Base-by-base conservation (phyloP, 2,113 vertebrate species). In the Lonchura striata region DNA sequence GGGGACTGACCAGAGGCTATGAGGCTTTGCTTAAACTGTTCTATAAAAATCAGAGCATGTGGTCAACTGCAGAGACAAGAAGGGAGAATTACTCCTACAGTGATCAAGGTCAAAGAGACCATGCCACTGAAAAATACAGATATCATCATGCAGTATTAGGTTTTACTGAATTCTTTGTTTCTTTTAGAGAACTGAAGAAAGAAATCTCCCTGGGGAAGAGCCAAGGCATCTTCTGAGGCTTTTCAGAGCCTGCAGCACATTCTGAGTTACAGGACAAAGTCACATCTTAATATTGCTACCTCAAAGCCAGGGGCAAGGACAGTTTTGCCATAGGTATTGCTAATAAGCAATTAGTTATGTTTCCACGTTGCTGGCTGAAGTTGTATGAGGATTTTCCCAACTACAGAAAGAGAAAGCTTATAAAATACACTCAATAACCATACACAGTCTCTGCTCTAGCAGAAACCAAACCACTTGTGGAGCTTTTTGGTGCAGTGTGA, bases 401-500 rank as follows among this genome's bases (percentile, higher is more conserved):
- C 15, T 22, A 30, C 18, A 54, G 52, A 63, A 71, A 61, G 35
- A 78, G 22, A 81, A 86, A 39, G 11, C 17, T 41, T 13, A 35
- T 42, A 17, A 92, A 82, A 76, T 23, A 12, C 46, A 76, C 33
- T 16, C 41, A 35, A 35, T 9, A 5, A 13, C 70, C 0, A 0
- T 7, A 31, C 27, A 57, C 0, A 0, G 41, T 21, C 52, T 33
- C 53, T 1, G 4, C n/a, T 87, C 23, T n/a, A 42, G 41, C 20
- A 66, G 79, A 83, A 14, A 90, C 74, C 82, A 92, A 94, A 81
- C 79, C 94, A 93, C 94, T 92, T 94, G 96, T 86, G 77, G 92
- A 92, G 87, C 68, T 76, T 82, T 41, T 66, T 47, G 90, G 84
- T 94, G 79, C 86, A 94, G 64, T 59, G 68, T 0, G 10, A 95